Base-by-base conservation (phyloP, 2,113 vertebrate genomes). In the Mugil cephalus region DNA sequence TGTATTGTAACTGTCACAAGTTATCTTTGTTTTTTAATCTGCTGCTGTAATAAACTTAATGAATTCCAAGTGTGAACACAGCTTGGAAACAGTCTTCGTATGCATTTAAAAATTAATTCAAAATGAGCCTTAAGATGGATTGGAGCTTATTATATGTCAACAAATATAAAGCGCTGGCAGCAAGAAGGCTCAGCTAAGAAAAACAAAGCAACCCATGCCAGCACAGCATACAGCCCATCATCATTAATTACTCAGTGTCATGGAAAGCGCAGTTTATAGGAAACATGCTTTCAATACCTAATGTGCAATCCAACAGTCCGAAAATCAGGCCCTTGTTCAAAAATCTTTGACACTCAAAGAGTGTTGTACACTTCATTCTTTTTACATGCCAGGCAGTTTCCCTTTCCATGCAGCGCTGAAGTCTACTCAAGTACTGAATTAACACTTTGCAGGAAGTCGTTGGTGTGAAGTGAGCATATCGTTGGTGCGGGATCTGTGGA, bases 301-400 rank as follows among this genome's bases (percentile, higher is more conserved):
- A 1, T 9, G 1, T 36, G 11, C 64, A 38, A 39, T 48, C 46
- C 19, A 54, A 70, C 50, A 40, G 71, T 38, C 48, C 68, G 48
- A 79, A 77, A 87, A 83, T 64, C 59, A 68, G 76, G 69, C 78
- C 74, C 51, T 69, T 75, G n/a, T 77, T 84, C 52, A 85, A 80
- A 70, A 67, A 77, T 82, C 10, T 58, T n/a, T 52, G 66, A 78
- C 62, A 60, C 65, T 61, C 70, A 8, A 13, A 73, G 38, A 61
- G 14, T 17, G 30, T 15, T 65, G 64, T 79, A 78, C 42, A 42
- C 55, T 51, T 38, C n/a, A 47, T 65, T 58, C 13, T 42, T 69
- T 80, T 79, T n/a, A 67, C 45, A 71, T 55, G 69, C 60, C 18
- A 42, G 60, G 11, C 51, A 24, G 68, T 69, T 14, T 65, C 70